Evolutionary conservation across 2,113 vertebrate genomes (phyloP), one percentile per base, ranked within the genome.

Genomic region (Nematolebias whitei): DNA sequence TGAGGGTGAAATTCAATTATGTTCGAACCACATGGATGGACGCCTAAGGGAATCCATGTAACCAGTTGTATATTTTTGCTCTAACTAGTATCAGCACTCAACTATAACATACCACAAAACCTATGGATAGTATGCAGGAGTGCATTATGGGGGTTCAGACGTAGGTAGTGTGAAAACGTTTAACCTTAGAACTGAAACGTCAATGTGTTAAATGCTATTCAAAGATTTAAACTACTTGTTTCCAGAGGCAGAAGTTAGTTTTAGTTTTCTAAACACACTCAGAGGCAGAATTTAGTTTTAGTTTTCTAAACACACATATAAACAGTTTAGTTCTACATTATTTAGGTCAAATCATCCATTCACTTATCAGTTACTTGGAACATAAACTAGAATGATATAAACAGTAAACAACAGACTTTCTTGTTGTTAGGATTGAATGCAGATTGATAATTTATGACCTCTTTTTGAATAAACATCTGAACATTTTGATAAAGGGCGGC

Each of bases 1-100:
- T 87, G 77, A 85, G 63, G 20, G 39, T 40, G 16, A 82, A 89
- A 92, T 80, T 22, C 24, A 80, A 85, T 91, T 90, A 86, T 9
- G 48, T 82, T 87, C 64, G 68, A 87, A 82, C 84, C 44, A 41
- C 82, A 86, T 53, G 67, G 68, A 75, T 63, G 47, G 61, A 80
- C 22, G 57, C 77, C 68, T 68, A 35, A 62, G 71, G 78, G 49
- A 87, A 89, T 66, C 51, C 51, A 55, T 90, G 80, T 88, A 89
- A 88, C 86, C 82, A 85, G 81, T 84, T 77, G 83, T 82, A 79
- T 71, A 79, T 85, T 84, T 88, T 78, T 79, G 72, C 63, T 74
- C 13, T 45, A 77, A 85, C 84, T 82, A 85, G 88, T 83, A 78
- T 79, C 5, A 62, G 52, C 72, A 73, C 73, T 78, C 72, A 86